phyloP scores from a whole-genome alignment of 2,797 vertebrate genomes.

The Natrix natrix region DNA sequence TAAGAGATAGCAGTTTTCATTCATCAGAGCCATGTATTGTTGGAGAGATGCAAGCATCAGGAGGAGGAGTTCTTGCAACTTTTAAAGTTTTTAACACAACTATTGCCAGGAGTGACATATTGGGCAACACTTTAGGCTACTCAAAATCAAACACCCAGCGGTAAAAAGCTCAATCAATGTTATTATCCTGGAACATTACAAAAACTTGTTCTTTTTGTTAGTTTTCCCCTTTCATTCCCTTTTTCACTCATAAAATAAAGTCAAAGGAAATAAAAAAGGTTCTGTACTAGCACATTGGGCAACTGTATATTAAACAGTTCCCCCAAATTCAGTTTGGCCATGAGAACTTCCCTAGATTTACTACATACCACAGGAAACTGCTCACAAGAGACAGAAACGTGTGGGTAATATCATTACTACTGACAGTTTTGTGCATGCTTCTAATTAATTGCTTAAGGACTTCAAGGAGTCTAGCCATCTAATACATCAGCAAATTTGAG shows the following conservation, averaged over 20 bases:
- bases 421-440: neutral
- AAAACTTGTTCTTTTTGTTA: neutral
- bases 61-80: neutral
- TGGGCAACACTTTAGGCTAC: neutral
- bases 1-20: neutral
- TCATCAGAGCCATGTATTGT: neutral
- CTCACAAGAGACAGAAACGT: neutral
- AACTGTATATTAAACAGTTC: neutral
- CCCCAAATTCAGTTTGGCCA: neutral
- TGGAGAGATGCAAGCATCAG: neutral
- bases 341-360: neutral
- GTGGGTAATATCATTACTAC: neutral
- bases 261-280: neutral
- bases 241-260: neutral
- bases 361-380: neutral
- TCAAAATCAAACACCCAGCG: neutral
- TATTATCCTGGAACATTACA: neutral
- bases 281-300: neutral
- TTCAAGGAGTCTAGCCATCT: neutral
- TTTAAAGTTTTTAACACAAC: neutral
- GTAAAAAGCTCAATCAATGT: neutral
- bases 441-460: neutral
- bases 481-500: neutral
- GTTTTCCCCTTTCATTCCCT: conserved; percentile 4
- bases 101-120: neutral